phyloP scores from a whole-genome alignment of 2,888 invertebrate species.

The Aphidoletes aphidimyza region DNA sequence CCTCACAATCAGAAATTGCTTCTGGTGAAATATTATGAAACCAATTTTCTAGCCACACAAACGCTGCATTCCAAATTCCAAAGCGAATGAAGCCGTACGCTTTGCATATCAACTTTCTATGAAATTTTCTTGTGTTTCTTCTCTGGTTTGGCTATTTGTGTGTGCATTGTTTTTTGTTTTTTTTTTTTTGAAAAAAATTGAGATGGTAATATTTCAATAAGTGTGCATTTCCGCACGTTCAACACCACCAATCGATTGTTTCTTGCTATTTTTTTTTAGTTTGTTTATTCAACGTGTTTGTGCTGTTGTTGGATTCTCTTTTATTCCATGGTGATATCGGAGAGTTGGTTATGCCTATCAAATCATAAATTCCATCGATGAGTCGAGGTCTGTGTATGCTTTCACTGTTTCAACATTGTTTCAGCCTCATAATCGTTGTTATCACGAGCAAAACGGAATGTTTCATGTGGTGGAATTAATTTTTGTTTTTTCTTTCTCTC shows the following conservation, averaged over 20 bases:
- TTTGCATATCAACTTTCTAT: constrained; percentile 14
- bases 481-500: no score
- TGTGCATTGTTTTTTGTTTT: no score
- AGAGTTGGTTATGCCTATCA: no score
- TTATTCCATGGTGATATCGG: no score
- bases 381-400: no score
- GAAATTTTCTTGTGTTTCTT: not conserved
- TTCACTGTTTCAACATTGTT: no score
- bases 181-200: not conserved
- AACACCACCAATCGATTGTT: not conserved
- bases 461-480: constrained; percentile 13
- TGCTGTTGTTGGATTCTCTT: no score
- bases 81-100: not conserved
- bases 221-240: constrained; percentile 26
- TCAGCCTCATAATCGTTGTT: no score
- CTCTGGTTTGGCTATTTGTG: not conserved
- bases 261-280: not conserved
- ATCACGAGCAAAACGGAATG: no score
- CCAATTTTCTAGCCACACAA: no score
- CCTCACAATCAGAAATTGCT: not conserved
- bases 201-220: not conserved
- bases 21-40: constrained; percentile 26
- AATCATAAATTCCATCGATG: no score
- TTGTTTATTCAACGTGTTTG: no score
- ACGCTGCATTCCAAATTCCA: not conserved